Conservation (phyloP, 2,113 vertebrate genomes). For the Silurus glanis region DNA sequence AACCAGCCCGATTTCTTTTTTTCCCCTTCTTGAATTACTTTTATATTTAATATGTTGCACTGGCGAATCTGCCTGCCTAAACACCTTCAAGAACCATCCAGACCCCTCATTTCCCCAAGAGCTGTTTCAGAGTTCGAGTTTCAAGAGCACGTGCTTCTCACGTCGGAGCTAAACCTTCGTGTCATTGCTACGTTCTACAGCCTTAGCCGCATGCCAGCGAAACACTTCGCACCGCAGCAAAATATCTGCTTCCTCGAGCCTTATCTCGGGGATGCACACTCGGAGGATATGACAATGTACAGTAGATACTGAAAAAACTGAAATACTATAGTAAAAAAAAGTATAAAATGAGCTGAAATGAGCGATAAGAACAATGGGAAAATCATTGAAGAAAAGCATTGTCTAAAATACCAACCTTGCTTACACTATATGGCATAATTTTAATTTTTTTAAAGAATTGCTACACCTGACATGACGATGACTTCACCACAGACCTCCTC, state of each 20-base stretch:
- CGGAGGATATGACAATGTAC: slow-evolving; percentile 19
- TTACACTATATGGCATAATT: background rate
- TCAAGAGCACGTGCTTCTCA: background rate
- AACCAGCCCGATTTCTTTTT: no score
- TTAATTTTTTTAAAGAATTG: no score
- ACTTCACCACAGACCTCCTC: no score
- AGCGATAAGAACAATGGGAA: background rate
- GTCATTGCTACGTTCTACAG: slow-evolving; percentile 16
- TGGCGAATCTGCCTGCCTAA: background rate
- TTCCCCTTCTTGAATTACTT: no score
- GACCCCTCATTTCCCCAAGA: background rate
- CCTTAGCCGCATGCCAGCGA: background rate
- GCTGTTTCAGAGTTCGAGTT: background rate
- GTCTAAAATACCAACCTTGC: background rate
- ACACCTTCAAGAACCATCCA: background rate
- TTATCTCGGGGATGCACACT: slow-evolving; percentile 45
- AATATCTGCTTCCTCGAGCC: slow-evolving; percentile 10
- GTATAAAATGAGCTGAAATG: background rate
- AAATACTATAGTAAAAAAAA: background rate
- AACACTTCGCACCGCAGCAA: background rate
- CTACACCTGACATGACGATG: no score
- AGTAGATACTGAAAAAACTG: background rate
- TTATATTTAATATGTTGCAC: background rate
- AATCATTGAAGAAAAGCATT: background rate
- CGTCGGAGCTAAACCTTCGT: slow-evolving; percentile 2